Percentiles rank a stretch among this genome's conserved stretches.
Evolutionary conservation across 2,113 vertebrate species (phyloP).

Genomic region (Ctenomys sociabilis): DNA sequence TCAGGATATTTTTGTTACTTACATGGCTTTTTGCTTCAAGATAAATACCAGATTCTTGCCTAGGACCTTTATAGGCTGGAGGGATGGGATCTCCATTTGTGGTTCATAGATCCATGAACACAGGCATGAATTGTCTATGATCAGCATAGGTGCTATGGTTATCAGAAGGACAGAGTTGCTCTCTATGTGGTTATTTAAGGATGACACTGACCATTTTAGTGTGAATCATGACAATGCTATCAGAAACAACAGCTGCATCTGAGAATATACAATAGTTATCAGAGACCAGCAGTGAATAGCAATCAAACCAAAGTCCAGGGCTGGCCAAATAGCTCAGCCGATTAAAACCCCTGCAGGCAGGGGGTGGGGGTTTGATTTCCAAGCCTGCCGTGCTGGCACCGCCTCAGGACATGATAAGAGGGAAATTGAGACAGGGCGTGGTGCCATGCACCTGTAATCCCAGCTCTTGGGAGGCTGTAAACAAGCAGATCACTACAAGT

Average conservation of each 20-base stretch:
- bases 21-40: conserved; percentile 7
- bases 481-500: too few species aligned
- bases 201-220: conserved; percentile 44
- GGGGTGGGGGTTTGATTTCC: too few species aligned
- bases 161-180: conserved; percentile 21
- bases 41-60: neutral
- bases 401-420: too few species aligned
- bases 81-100: neutral
- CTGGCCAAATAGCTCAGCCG: too few species aligned
- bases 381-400: too few species aligned
- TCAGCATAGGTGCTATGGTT: conserved; percentile 57
- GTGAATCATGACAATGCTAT: conserved; percentile 48
- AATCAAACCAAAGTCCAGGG: conserved; percentile 15
- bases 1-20: neutral
- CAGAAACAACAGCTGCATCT: conserved; percentile 68
- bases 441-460: too few species aligned
- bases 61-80: neutral
- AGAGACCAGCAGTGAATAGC: conserved; percentile 29
- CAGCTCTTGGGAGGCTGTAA: too few species aligned
- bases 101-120: neutral
- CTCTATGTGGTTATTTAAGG: conserved; percentile 64
- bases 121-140: conserved; percentile 53
- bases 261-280: neutral
- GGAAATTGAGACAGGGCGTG: too few species aligned
- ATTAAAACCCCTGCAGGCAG: too few species aligned